phyloP scores from a whole-genome alignment of 2,888 invertebrate genomes.

The Carterocephalus palaemon region DNA sequence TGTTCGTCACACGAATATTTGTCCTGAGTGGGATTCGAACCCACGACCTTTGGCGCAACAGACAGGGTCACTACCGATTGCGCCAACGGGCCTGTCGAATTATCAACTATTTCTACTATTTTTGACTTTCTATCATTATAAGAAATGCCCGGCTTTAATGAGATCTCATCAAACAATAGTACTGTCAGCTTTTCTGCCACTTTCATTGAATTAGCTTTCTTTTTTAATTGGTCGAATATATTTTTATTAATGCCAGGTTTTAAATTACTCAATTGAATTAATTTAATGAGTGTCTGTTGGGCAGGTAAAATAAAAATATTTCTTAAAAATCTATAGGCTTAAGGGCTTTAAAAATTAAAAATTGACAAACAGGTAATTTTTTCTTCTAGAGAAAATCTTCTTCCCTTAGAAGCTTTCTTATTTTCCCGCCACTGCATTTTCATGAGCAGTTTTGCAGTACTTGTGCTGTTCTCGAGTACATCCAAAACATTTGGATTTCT shows the following conservation, averaged over 20 bases:
- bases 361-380: conserved; percentile 30
- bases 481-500: conserved; percentile 15
- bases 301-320: conserved; percentile 26
- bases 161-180: neutral
- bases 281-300: conserved; percentile 1
- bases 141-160: neutral
- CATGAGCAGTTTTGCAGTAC: conserved; percentile 20
- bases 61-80: too few relatives aligned
- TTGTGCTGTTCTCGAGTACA: conserved; percentile 8
- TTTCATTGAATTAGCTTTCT: neutral
- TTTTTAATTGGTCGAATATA: neutral
- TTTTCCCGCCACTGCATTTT: conserved; percentile 16
- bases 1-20: too few relatives aligned
- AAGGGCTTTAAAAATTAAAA: conserved; percentile 26
- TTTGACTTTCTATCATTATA: neutral
- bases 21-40: too few relatives aligned
- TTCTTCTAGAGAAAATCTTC: conserved; percentile 28
- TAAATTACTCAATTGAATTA: neutral
- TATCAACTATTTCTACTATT: too few relatives aligned
- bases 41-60: too few relatives aligned
- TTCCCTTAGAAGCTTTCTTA: conserved; percentile 26
- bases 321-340: conserved; percentile 25
- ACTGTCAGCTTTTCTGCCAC: neutral
- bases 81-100: too few relatives aligned
- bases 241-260: conserved; percentile 3